Conservation (phyloP, 2,888 invertebrate species). For the Priocnemis perturbator region DNA sequence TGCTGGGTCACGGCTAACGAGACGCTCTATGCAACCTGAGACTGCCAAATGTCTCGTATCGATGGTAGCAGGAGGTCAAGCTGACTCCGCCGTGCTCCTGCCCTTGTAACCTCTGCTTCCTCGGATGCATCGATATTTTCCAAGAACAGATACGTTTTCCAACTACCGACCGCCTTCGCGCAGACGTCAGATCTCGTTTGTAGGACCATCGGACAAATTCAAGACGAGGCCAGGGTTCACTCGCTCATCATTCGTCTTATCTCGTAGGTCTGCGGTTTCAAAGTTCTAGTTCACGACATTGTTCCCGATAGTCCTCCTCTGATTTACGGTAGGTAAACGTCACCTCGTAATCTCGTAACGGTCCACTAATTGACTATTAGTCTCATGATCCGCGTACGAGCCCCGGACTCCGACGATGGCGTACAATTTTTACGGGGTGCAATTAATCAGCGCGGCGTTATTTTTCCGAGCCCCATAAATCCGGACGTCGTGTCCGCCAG, state of each 20-base stretch:
- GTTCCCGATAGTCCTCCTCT: no score
- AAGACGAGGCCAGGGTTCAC: no score
- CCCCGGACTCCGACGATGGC: no score
- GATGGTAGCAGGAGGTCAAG: background rate
- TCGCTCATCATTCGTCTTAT: no score
- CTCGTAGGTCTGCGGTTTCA: no score
- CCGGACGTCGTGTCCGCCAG: slow-evolving; percentile 26
- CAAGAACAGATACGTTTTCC: slow-evolving; percentile 7
- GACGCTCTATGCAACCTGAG: slow-evolving; percentile 13
- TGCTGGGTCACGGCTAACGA: slow-evolving; percentile 15
- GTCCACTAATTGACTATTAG: no score
- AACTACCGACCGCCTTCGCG: background rate
- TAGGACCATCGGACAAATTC: no score
- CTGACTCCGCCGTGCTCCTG: slow-evolving; percentile 5
- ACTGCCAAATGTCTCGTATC: background rate
- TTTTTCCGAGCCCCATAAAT: slow-evolving; percentile 38
- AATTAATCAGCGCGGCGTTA: slow-evolving; percentile 18
- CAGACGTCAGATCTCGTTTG: background rate
- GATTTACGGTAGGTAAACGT: background rate
- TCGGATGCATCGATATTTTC: slow-evolving; percentile 14
- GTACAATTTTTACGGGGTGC: no score
- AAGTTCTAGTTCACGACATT: no score
- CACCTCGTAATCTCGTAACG: background rate
- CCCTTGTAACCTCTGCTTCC: slow-evolving; percentile 7
- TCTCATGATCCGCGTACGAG: no score